These are phyloP conservation scores for Graptemys geographica DNA, from an alignment of 2,797 vertebrate species.

Conservation along the genomic window DNA sequence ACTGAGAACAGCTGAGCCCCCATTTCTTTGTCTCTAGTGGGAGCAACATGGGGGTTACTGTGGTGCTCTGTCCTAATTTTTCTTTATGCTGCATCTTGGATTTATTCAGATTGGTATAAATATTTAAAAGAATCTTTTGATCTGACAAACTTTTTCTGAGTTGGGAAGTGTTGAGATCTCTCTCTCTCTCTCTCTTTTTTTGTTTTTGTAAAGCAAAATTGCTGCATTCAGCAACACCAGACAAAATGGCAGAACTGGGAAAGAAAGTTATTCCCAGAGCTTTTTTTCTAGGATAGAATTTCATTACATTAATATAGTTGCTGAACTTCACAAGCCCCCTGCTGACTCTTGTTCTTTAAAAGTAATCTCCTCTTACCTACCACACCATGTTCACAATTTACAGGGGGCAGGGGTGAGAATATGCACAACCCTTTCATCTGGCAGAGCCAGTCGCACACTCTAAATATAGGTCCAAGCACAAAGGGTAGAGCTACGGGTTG, in stretches of 20 bases:
- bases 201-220: background rate
- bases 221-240: slow-evolving; percentile 1
- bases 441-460: background rate
- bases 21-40: background rate
- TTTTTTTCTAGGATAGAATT: background rate
- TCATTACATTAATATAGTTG: background rate
- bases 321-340: background rate
- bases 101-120: background rate
- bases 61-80: background rate
- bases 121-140: background rate
- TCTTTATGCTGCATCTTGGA: background rate
- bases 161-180: background rate
- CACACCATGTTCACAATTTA: background rate
- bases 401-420: background rate
- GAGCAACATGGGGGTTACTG: background rate
- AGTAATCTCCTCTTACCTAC: background rate
- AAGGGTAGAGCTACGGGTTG: background rate
- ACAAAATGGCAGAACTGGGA: background rate
- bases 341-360: background rate
- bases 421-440: background rate
- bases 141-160: background rate
- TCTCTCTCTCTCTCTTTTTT: no score
- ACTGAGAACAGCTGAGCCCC: no score
- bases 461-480: background rate
- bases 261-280: background rate